Evolutionary conservation across 1,140 invertebrate species (phyloP), one percentile per base, ranked within the genome.

Genomic region (Drosophila baimaii): DNA sequence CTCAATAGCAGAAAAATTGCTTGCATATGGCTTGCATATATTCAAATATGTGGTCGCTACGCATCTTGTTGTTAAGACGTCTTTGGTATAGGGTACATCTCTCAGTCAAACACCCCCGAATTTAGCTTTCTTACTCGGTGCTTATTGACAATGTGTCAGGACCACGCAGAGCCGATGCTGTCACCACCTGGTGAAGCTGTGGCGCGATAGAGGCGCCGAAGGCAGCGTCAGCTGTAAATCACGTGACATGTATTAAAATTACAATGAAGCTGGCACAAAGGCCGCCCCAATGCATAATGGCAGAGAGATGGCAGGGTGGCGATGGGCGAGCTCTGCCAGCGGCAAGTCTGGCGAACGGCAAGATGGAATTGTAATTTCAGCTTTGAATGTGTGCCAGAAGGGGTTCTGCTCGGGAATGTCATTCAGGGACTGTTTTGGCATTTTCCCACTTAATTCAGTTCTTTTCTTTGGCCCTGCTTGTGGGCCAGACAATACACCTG

Each of bases 381-480:
- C 43, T 63, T 79, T 73, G 49, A 73, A 66, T 61, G 21, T 68
- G 31, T 29, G 51, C 52, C 43, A 49, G 47, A 65, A 66, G 54
- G 62, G 39, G 54, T 59, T 35, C 37, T 10, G 19, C 29, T 59
- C 21, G 19, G 43, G 37, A 47, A 58, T 71, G 39, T 37, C 39
- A 80, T 44, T 63, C 46, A 74, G 17, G 55, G 57, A 43, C 55
- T 56, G 76, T 52, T 62, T 58, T 59, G 37, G 47, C 73, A 81
- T 77, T 65, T 70, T 65, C 55, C 33, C 65, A 66, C 63, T 70
- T 80, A 73, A 84, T 81, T 77, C 54, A 66, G 66, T 85, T 74
- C 44, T 43, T 64, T 75, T 75, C 51, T 55, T 55, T 54, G 25
- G 29, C 27, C 44, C 51, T 64, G 61, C 51, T 62, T 69, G n/a